phyloP scores from a whole-genome alignment of 2,797 vertebrate species.

The Periophthalmus magnuspinnatus region DNA sequence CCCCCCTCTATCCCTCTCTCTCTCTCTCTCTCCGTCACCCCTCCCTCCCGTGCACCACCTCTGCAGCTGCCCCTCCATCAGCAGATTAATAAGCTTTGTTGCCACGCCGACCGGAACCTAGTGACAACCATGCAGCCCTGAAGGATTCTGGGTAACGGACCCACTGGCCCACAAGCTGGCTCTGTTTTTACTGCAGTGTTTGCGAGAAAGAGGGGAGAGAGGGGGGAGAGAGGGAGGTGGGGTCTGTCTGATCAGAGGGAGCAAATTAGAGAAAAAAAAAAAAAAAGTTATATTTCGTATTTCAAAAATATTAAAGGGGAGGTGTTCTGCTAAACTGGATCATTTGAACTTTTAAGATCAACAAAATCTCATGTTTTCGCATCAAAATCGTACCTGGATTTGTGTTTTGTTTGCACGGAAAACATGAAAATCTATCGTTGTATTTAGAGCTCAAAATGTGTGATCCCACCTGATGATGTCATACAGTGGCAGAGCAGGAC shows the following conservation, averaged over 20 bases:
- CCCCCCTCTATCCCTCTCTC: constrained; percentile 96
- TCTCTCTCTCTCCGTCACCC: background rate
- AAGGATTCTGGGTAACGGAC: constrained; percentile 95
- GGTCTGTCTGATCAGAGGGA: background rate
- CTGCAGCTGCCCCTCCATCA: constrained; percentile 98
- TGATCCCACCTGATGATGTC: background rate
- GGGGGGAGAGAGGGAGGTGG: background rate
- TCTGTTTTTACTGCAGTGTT: constrained; percentile 89
- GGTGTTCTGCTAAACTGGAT: no score
- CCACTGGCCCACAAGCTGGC: constrained; percentile 92
- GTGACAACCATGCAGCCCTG: constrained; percentile 96
- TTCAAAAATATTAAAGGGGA: no score
- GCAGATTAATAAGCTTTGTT: constrained; percentile 99
- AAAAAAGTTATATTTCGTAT: no score
- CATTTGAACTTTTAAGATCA: no score
- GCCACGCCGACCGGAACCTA: constrained; percentile 99
- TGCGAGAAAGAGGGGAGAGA: constrained; percentile 18
- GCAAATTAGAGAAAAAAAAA: background rate
- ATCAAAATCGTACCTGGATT: no score
- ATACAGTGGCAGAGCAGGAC: background rate
- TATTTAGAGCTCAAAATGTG: no score
- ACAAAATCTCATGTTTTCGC: no score
- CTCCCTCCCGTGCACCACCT: constrained; percentile 73
- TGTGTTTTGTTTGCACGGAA: no score
- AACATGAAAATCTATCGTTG: no score